Evolutionary conservation across 1,140 invertebrate genomes (phyloP), one percentile per base, ranked within the genome.

Genomic region (Temnothorax longispinosus): DNA sequence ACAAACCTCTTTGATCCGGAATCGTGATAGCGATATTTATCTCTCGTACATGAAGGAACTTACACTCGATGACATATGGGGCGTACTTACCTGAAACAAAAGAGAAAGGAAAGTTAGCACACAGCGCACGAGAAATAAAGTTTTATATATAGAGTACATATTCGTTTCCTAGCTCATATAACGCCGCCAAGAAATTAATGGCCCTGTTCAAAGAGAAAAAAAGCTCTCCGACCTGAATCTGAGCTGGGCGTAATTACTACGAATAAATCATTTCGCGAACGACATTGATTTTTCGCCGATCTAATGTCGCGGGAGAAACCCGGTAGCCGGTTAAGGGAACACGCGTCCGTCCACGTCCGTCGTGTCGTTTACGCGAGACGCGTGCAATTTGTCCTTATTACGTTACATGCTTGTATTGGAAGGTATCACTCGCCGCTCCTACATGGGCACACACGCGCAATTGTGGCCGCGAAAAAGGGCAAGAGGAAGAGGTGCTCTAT

Each of bases 371-470:
- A 77, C 56, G 35, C 80, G 80, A 58, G 52, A 56, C 50, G 27
- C 47, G 52, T 21, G 54, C 80, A 84, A 84, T 84, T 75, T 84
- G 80, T 84, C 69, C 69, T 71, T 84, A 74, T 84, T 84, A 84
- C 41, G 80, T 84, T 84, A 38, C 54, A 47, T 41, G 54, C 3
- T 32, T 69, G 32, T 86, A 50, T 44, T 50, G 44, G 32, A 69
- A 47, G 50, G 35, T 69, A 89, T 80, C 69, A 77, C n/a, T 32
- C 47, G 54, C 8, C 44, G 69, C 3, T 13, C 11, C 15, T 67
- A 65, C 65, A 54, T 62, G 64, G 69, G 11, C 84, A 62, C 41
- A 67, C 84, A 38, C 35, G 47, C 71, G 47, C 72, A 65, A 52
- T 67, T 21, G 15, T 44, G 35, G 50, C 58, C 44, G 58, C 64